Base-by-base conservation (phyloP, 2,113 vertebrate genomes). In the Caranx ignobilis region DNA sequence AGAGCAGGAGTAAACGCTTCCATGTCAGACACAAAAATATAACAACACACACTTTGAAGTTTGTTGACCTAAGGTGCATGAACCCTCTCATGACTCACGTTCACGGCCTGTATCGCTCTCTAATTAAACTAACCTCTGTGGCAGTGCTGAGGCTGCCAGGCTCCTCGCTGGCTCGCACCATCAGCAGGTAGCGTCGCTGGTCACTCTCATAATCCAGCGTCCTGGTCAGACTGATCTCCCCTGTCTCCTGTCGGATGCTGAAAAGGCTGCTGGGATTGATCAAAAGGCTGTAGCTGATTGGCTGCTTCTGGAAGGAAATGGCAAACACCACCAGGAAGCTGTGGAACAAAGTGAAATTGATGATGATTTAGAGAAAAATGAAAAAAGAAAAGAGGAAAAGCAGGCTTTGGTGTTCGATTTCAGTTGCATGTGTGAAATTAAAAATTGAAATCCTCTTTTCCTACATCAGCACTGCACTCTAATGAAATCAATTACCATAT, bases 201-300 rank as follows among this genome's bases (percentile, higher is more conserved):
- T 96, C 96, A 2, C 83, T 94, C 85, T 97, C 97, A 66, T 95
- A 98, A 94, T 98, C 97, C 69, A 97, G 82, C 3, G 84, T 85
- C 39, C 77, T 93, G 56, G 94, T 97, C 67, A 97, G 73, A 21
- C 95, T 94, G 89, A 97, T 93, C 80, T 95, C 95, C 19, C 97
- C 97, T 0, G 94, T 95, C 62, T 93, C 89, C 71, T 45, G 71
- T 62, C 88, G 90, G 79, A 97, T 95, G 83, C 83, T 93, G 90
- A 97, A 97, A 1, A 97, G 93, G 82, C 94, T 96, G 69, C 94
- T 95, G 72, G 96, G 96, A 88, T 98, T 97, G 90, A 94, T 96
- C 45, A 96, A 82, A 54, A 97, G 93, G 90, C 94, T 96, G 91
- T 97, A 98, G 86, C 87, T 94, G 91, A 97, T 87, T 15, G 94